Percentiles rank a stretch among this genome's conserved stretches.
Evolutionary conservation across 1,140 invertebrate genomes (phyloP).

Genomic region (Chironomus striatipennis): DNA sequence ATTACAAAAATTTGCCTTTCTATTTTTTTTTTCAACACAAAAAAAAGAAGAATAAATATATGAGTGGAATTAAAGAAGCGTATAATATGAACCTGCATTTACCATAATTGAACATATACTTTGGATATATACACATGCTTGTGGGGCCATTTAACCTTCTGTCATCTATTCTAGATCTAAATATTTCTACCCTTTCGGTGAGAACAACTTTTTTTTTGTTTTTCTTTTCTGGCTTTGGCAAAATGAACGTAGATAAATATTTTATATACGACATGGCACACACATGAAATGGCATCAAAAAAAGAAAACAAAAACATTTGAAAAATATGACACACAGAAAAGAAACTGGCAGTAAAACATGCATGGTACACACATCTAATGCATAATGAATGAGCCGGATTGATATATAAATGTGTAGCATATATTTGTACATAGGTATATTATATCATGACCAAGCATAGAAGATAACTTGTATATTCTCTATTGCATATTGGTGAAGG

Average conservation of each 20-base stretch:
- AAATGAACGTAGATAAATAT: constrained; percentile 6
- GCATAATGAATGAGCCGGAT: constrained; percentile 15
- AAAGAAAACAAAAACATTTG: constrained; percentile 20
- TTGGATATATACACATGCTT: too few relatives aligned
- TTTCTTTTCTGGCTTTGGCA: background rate
- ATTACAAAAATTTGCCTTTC: too few relatives aligned
- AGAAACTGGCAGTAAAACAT: constrained; percentile 16
- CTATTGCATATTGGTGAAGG: background rate
- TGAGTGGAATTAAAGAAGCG: too few relatives aligned
- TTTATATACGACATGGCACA: constrained; percentile 1
- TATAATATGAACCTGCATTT: too few relatives aligned
- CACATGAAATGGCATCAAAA: constrained; percentile 7
- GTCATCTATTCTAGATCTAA: too few relatives aligned
- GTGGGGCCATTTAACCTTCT: too few relatives aligned
- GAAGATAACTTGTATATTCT: background rate
- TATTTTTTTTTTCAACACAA: too few relatives aligned
- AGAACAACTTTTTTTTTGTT: background rate
- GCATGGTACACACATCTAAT: constrained; percentile 16
- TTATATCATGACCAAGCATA: background rate
- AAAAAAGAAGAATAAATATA: too few relatives aligned
- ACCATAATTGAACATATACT: too few relatives aligned
- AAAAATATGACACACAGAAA: constrained; percentile 15
- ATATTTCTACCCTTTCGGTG: background rate
- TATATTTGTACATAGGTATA: background rate
- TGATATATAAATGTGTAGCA: background rate